These are phyloP conservation scores for Tenrec ecaudatus DNA, from an alignment of 2,113 vertebrate genomes.

Conservation along the genomic window DNA sequence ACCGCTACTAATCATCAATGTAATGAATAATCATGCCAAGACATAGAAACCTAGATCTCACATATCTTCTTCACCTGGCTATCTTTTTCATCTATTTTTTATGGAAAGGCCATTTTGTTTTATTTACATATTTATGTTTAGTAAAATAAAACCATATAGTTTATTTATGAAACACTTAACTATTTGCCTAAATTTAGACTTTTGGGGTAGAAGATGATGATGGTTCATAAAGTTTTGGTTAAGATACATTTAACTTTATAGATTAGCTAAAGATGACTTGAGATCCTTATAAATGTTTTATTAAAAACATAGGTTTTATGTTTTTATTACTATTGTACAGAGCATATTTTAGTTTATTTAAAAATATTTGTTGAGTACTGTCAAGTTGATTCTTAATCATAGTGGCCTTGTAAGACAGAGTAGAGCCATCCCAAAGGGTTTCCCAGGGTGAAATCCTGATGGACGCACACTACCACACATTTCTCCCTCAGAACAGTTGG, in stretches of 20 bases:
- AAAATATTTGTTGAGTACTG: neutral
- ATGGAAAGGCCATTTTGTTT: neutral
- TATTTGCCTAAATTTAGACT: constrained; percentile 1
- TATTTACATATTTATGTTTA: constrained; percentile 21
- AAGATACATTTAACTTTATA: neutral
- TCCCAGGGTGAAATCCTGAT: neutral
- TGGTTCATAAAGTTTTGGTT: constrained; percentile 54
- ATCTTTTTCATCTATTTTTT: neutral
- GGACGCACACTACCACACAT: neutral
- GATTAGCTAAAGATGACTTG: constrained; percentile 30
- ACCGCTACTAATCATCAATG: neutral
- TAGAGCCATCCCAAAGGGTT: neutral
- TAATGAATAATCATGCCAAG: constrained; percentile 1
- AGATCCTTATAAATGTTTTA: neutral
- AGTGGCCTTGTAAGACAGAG: neutral
- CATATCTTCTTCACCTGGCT: neutral
- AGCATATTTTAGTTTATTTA: neutral
- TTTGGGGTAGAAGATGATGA: neutral
- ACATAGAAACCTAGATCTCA: neutral
- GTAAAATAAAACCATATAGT: neutral
- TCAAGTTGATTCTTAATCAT: neutral
- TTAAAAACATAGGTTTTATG: constrained; percentile 14
- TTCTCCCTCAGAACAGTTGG: neutral
- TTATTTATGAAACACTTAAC: constrained; percentile 21
- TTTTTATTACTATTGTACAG: neutral